A percentile compares a stretch with the other conserved stretches of the same genome.
These are phyloP conservation scores for Trematomus loennbergii DNA, from an alignment of 2,113 vertebrate species.

Conservation along the genomic window DNA sequence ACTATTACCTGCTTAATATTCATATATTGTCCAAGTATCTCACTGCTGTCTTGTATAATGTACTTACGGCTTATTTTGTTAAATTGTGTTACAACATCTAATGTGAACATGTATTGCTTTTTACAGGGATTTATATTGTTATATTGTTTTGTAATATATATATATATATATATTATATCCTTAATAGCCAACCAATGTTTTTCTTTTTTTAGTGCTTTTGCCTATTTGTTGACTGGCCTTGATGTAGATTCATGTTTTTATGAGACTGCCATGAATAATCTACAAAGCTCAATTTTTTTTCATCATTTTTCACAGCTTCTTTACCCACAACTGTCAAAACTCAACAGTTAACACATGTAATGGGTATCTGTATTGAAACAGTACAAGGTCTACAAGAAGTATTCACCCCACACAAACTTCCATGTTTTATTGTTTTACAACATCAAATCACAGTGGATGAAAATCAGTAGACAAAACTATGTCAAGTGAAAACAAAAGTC, in stretches of 20 bases:
- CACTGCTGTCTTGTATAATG: slow-evolving; percentile 75
- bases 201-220: slow-evolving; percentile 44
- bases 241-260: slow-evolving; percentile 33
- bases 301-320: slow-evolving; percentile 47
- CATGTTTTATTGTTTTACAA: slow-evolving; percentile 32
- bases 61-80: slow-evolving; percentile 79
- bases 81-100: slow-evolving; percentile 80
- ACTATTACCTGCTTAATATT: slow-evolving; percentile 70
- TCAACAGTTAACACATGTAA: slow-evolving; percentile 50
- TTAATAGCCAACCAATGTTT: slow-evolving; percentile 74
- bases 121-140: slow-evolving; percentile 84
- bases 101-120: slow-evolving; percentile 86
- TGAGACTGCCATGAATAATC: slow-evolving; percentile 33
- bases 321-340: slow-evolving; percentile 48
- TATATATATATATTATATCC: slow-evolving; percentile 69
- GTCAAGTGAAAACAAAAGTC: slow-evolving; percentile 7
- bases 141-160: slow-evolving; percentile 81
- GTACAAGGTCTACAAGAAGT: slow-evolving; percentile 64
- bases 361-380: slow-evolving; percentile 80
- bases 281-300: slow-evolving; percentile 24
- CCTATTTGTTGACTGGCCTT: slow-evolving; percentile 51
- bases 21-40: slow-evolving; percentile 69
- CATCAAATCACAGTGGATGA: slow-evolving; percentile 33
- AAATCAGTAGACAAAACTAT: slow-evolving; percentile 12
- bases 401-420: slow-evolving; percentile 14